Evolutionary conservation across 1,140 invertebrate genomes (phyloP).

Genomic region (Drosophila orosa): DNA sequence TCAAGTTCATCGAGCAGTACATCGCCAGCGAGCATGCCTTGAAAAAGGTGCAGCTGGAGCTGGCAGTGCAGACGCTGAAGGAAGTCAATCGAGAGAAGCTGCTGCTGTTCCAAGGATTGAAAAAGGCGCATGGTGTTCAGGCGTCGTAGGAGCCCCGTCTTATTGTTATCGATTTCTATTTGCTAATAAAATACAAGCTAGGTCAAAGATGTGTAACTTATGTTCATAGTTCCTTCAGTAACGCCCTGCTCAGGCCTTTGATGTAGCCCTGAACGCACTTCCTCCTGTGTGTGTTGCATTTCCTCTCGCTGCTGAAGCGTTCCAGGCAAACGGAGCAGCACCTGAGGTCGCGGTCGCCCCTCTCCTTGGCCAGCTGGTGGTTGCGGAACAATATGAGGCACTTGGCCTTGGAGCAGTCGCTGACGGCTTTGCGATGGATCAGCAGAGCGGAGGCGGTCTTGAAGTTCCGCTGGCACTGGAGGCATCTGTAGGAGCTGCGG

Average conservation of each 20-base stretch:
- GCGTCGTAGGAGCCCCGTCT: slow-evolving; percentile 19
- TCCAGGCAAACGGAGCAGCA: slow-evolving; percentile 46
- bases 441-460: slow-evolving; percentile 21
- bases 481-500: slow-evolving; percentile 34
- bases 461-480: slow-evolving; percentile 39
- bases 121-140: slow-evolving; percentile 87
- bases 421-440: slow-evolving; percentile 25
- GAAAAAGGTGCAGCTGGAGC: slow-evolving; percentile 87
- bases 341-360: not conserved
- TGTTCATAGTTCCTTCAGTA: slow-evolving; percentile 4
- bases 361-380: not conserved
- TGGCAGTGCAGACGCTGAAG: slow-evolving; percentile 88
- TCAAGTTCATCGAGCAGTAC: slow-evolving; percentile 87
- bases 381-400: slow-evolving; percentile 5
- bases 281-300: slow-evolving; percentile 20
- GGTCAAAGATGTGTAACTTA: not conserved
- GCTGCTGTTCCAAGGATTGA: slow-evolving; percentile 86
- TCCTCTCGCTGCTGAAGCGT: slow-evolving; percentile 17
- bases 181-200: slow-evolving; percentile 36
- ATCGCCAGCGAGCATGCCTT: slow-evolving; percentile 86
- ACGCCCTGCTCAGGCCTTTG: not conserved
- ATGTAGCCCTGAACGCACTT: slow-evolving; percentile 42
- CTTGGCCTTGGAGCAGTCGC: slow-evolving; percentile 18
- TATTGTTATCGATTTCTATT: slow-evolving; percentile 56
- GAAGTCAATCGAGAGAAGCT: slow-evolving; percentile 86